Evolutionary conservation across 2,113 vertebrate species (phyloP).

Genomic region (Myrmophylax atrothorax): DNA sequence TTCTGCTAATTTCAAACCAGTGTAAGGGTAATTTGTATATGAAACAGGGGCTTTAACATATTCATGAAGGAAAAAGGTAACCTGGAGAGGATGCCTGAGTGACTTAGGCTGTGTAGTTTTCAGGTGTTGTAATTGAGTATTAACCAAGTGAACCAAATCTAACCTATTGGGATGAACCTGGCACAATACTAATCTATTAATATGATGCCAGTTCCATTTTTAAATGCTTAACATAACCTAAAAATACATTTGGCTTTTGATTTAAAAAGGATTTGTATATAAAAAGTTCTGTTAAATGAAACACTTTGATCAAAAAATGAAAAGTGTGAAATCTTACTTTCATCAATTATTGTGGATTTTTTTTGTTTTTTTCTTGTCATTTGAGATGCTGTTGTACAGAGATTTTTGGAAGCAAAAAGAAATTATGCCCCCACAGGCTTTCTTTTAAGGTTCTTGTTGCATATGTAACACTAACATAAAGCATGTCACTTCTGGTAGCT

Average conservation of each 20-base stretch:
- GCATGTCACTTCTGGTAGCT: slow-evolving; percentile 28
- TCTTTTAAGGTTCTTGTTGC: slow-evolving; percentile 34
- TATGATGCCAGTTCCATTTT: not conserved
- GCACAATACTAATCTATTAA: not conserved
- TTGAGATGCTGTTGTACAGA: not conserved
- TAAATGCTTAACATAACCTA: not conserved
- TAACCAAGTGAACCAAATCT: not conserved
- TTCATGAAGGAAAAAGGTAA: not conserved
- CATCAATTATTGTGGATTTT: not conserved
- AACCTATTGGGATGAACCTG: not conserved
- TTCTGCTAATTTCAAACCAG: not conserved
- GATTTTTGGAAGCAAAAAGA: not conserved
- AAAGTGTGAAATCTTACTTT: not conserved
- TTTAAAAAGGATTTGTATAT: not conserved
- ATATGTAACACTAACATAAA: slow-evolving; percentile 8
- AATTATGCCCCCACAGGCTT: not conserved
- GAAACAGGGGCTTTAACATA: not conserved
- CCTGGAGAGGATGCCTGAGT: not conserved
- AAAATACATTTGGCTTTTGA: not conserved
- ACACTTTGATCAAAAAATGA: not conserved
- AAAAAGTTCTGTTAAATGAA: not conserved
- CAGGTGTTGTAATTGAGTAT: not conserved
- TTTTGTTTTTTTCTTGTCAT: not conserved
- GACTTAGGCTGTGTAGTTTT: not conserved
- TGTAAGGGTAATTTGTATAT: not conserved